Evolutionary conservation across 2,888 invertebrate species (phyloP).

Genomic region (Cataglyphis rosenhaueri): DNA sequence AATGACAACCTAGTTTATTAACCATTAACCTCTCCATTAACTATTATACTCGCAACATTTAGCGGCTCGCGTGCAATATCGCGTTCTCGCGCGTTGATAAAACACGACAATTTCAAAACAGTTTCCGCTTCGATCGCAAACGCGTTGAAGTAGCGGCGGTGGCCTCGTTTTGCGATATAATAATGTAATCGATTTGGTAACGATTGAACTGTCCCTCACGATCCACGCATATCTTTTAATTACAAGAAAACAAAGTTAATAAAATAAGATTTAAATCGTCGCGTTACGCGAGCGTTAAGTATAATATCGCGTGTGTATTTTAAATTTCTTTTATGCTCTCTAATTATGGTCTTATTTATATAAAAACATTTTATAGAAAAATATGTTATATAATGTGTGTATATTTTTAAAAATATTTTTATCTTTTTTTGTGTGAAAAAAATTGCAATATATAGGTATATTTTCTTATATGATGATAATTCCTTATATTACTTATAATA

Average conservation of each 20-base stretch:
- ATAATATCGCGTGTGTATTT: not conserved
- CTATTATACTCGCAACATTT: constrained; percentile 54
- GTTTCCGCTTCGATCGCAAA: constrained; percentile 39
- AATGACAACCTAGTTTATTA: constrained; percentile 47
- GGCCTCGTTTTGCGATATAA: constrained; percentile 50
- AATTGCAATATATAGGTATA: not conserved
- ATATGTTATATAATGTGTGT: not conserved
- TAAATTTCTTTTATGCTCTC: not conserved
- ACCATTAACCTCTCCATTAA: constrained; percentile 49
- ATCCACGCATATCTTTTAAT: constrained; percentile 24
- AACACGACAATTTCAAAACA: constrained; percentile 54
- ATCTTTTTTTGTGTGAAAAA: not conserved
- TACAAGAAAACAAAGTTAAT: constrained; percentile 23
- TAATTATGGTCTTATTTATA: not conserved
- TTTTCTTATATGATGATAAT: not conserved
- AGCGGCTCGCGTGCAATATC: constrained; percentile 48
- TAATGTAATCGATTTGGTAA: constrained; percentile 48
- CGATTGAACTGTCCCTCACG: constrained; percentile 19
- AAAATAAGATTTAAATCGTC: constrained; percentile 19
- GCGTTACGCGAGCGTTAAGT: not conserved
- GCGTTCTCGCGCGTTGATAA: constrained; percentile 42
- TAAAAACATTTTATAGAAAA: not conserved
- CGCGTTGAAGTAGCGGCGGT: constrained; percentile 41
- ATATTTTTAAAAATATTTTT: not conserved
- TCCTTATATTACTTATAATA: not conserved